Percentiles rank a stretch among this genome's conserved stretches.
Evolutionary conservation across 2,797 vertebrate species (phyloP).

Genomic region (Muscicapa striata): DNA sequence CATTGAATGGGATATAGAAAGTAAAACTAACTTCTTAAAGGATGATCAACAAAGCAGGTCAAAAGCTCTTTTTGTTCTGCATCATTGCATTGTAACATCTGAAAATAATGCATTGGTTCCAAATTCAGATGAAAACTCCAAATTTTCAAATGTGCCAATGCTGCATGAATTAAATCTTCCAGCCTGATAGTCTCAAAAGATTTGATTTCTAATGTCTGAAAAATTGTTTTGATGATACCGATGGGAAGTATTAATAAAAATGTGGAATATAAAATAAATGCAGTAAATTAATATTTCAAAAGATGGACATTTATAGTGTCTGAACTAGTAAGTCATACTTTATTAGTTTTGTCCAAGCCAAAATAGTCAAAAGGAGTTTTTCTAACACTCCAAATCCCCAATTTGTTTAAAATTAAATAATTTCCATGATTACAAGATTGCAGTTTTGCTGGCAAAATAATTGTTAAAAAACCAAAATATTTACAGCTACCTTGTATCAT

Average conservation of each 20-base stretch:
- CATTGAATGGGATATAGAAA: not conserved
- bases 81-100: not conserved
- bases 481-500: not conserved
- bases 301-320: not conserved
- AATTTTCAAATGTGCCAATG: not conserved
- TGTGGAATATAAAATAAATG: not conserved
- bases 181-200: not conserved
- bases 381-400: not conserved
- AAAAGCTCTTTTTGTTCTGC: not conserved
- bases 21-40: not conserved
- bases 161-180: not conserved
- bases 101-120: not conserved
- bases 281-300: not conserved
- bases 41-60: not conserved
- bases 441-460: not conserved
- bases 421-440: not conserved
- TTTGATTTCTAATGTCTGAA: not conserved
- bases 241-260: not conserved
- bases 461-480: not conserved
- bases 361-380: not conserved
- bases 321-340: not conserved
- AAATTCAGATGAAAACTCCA: not conserved
- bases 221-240: not conserved
- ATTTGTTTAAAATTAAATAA: fast-evolving
- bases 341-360: not conserved